phyloP scores from a whole-genome alignment of 2,797 vertebrate species.

The Sebastes miniatus region DNA sequence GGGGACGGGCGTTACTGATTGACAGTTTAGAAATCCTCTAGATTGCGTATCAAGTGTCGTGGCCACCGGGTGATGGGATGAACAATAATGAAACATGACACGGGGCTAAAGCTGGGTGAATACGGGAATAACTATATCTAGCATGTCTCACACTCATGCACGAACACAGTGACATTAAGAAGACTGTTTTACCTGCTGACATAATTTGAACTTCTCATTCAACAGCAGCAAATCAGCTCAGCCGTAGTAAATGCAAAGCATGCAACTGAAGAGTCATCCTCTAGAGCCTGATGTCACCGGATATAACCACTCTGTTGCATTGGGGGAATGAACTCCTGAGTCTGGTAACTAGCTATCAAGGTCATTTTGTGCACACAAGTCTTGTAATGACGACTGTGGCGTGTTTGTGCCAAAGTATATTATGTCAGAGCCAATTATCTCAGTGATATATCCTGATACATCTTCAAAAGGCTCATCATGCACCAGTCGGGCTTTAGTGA shows the following conservation, averaged over 20 bases:
- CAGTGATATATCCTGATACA: constrained; percentile 3
- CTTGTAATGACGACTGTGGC: not conserved
- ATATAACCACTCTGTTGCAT: not conserved
- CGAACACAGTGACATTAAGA: constrained; percentile 21
- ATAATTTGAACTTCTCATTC: constrained; percentile 12
- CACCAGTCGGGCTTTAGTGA: constrained; percentile 2
- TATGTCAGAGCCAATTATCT: constrained; percentile 12
- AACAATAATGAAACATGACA: constrained; percentile 53
- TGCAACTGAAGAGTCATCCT: constrained; percentile 25
- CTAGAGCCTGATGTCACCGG: constrained; percentile 1
- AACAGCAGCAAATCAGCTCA: constrained; percentile 31
- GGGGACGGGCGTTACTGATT: constrained; percentile 41
- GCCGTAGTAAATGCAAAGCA: constrained; percentile 47
- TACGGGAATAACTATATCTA: not conserved
- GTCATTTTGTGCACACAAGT: constrained; percentile 16
- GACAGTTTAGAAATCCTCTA: constrained; percentile 53
- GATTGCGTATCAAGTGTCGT: constrained; percentile 37
- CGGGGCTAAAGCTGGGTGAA: constrained; percentile 12
- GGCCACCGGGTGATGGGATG: constrained; percentile 27
- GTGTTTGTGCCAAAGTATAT: not conserved
- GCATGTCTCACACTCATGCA: not conserved
- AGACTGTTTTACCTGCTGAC: constrained; percentile 19
- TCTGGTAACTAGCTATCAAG: constrained; percentile 2
- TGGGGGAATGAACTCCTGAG: not conserved
- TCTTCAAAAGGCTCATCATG: constrained; percentile 2